These are phyloP conservation scores for Crossocerus cetratus DNA, from an alignment of 2,888 invertebrate genomes.

Conservation along the genomic window DNA sequence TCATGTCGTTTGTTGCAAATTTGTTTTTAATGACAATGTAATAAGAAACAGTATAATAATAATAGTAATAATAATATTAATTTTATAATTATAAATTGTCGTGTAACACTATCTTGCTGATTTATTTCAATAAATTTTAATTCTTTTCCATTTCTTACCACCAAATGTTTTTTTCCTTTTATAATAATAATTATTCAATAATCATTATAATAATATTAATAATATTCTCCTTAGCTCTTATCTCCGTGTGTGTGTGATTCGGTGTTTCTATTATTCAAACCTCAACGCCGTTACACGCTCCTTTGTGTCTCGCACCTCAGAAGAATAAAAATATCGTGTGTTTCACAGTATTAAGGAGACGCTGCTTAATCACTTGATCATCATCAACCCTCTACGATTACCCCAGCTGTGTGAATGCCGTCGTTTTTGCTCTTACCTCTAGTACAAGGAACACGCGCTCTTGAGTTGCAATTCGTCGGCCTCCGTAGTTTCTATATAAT, in stretches of 20 bases:
- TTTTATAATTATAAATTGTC: slow-evolving; percentile 73
- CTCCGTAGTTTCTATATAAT: slow-evolving; percentile 59
- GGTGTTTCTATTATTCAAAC: slow-evolving; percentile 52
- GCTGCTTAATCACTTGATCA: slow-evolving; percentile 62
- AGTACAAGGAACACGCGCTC: slow-evolving; percentile 64
- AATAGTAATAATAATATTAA: slow-evolving; percentile 68
- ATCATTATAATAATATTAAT: slow-evolving; percentile 70
- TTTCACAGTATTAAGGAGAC: slow-evolving; percentile 70
- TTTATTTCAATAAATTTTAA: slow-evolving; percentile 62
- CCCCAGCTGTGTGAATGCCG: slow-evolving; percentile 57
- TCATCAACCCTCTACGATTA: slow-evolving; percentile 62
- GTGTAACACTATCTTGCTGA: slow-evolving; percentile 71
- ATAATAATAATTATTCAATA: slow-evolving; percentile 67
- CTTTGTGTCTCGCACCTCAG: slow-evolving; percentile 69
- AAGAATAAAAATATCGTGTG: slow-evolving; percentile 73
- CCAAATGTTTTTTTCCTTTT: slow-evolving; percentile 60
- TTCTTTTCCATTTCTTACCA: slow-evolving; percentile 67
- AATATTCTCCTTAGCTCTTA: slow-evolving; percentile 67
- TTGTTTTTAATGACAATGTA: slow-evolving; percentile 76
- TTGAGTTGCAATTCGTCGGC: slow-evolving; percentile 57
- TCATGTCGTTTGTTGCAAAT: slow-evolving; percentile 60
- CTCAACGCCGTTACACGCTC: slow-evolving; percentile 58
- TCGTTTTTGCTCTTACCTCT: slow-evolving; percentile 55
- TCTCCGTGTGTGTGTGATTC: slow-evolving; percentile 53
- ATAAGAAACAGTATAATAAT: slow-evolving; percentile 76